A percentile compares a stretch with the other conserved stretches of the same genome.
Conservation (phyloP, 30 jellyfish, hydroid and myxozoan genomes). For the Turritopsis rubra region DNA sequence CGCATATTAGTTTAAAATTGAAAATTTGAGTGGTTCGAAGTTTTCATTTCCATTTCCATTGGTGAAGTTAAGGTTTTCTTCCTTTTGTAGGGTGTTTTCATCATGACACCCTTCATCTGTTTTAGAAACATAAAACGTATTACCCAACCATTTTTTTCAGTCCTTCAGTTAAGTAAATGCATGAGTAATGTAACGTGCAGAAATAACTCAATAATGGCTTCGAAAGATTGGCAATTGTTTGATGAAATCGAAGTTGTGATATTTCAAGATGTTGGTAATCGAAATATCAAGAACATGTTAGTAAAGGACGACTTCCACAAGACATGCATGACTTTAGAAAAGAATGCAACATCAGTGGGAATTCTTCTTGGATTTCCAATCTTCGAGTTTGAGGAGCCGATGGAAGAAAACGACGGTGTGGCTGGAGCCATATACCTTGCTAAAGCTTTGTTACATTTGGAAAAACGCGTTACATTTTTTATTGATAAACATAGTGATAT, state of each 20-base stretch:
- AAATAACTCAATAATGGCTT: neutral
- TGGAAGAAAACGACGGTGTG: conserved; percentile 83
- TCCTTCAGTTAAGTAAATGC: too few relatives aligned
- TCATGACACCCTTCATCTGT: too few relatives aligned
- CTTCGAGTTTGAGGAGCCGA: conserved; percentile 36
- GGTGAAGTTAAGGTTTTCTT: too few relatives aligned
- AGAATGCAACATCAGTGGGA: conserved; percentile 61
- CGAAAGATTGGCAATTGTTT: neutral
- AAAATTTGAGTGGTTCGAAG: too few relatives aligned
- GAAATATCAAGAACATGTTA: conserved; percentile 41
- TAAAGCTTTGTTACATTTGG: conserved; percentile 60
- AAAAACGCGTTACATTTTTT: conserved; percentile 54
- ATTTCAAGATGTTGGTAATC: conserved; percentile 62
- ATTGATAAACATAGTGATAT: conserved; percentile 38
- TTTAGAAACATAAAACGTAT: too few relatives aligned
- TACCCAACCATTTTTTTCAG: too few relatives aligned
- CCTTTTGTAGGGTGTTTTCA: too few relatives aligned
- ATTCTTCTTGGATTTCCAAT: conserved; percentile 72
- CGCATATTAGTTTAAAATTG: too few relatives aligned
- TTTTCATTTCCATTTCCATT: too few relatives aligned
- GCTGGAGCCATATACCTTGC: conserved; percentile 82
- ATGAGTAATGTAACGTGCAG: too few relatives aligned
- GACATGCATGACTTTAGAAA: conserved; percentile 61
- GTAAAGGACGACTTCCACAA: conserved; percentile 45
- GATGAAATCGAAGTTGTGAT: conserved; percentile 32